Evolutionary conservation across 2,113 vertebrate species (phyloP).

Genomic region (Anhinga rufa): DNA sequence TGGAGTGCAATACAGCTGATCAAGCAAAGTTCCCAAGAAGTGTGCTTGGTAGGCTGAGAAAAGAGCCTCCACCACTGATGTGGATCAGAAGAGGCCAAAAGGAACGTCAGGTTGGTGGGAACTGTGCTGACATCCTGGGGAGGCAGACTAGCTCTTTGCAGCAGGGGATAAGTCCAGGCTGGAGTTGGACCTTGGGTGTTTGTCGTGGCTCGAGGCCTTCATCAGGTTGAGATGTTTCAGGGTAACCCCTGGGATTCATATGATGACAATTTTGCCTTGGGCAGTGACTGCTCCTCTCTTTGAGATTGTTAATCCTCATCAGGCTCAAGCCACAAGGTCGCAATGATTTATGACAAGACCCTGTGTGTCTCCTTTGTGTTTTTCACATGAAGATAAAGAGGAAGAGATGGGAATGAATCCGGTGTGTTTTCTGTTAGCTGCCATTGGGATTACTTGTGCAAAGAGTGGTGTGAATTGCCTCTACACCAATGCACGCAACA

Average conservation of each 20-base stretch:
- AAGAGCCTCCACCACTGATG: accelerated
- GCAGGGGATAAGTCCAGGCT: accelerated
- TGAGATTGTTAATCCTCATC: background rate
- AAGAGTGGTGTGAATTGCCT: background rate
- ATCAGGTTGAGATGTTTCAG: background rate
- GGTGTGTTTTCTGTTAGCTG: background rate
- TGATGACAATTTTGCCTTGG: background rate
- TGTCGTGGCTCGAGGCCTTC: background rate
- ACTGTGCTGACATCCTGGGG: background rate
- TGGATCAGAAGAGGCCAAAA: background rate
- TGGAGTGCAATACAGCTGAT: background rate
- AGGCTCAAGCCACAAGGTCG: background rate
- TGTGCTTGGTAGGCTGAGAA: background rate
- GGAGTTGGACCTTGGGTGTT: background rate
- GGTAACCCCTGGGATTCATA: background rate
- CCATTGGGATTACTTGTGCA: background rate
- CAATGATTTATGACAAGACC: background rate
- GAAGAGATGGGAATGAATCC: background rate
- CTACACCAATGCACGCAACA: background rate
- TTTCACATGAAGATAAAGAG: background rate
- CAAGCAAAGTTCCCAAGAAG: background rate
- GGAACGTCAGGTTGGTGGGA: background rate
- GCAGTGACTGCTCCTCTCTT: background rate
- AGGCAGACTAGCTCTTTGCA: background rate
- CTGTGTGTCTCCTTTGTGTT: background rate